phyloP scores from a whole-genome alignment of 2,797 vertebrate species.

The Salmo trutta region DNA sequence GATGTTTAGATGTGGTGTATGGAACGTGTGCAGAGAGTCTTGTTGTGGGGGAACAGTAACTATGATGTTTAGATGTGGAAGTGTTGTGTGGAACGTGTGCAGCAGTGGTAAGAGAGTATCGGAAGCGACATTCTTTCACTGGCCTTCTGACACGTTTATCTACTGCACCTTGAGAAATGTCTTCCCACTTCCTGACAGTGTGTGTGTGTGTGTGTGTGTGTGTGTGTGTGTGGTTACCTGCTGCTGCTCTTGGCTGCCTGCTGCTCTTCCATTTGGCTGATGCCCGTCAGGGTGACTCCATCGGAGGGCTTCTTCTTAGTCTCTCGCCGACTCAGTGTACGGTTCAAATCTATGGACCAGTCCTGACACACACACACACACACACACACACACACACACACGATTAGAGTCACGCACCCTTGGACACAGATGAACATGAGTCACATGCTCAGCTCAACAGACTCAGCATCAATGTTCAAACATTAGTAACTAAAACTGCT shows the following conservation, averaged over 20 bases:
- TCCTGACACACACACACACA: conserved; percentile 75
- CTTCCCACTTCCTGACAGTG: not conserved
- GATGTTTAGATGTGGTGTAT: not conserved
- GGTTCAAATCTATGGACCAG: conserved; percentile 93
- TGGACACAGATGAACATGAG: not conserved
- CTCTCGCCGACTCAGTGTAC: conserved; percentile 90
- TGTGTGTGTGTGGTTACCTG: conserved; percentile 63
- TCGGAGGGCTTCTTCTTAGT: conserved; percentile 87
- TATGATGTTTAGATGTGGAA: conserved; percentile 5
- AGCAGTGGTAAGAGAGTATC: not conserved
- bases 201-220: conserved; percentile 11
- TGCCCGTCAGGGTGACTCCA: conserved; percentile 90
- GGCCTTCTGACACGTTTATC: not conserved
- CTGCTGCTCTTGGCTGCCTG: conserved; percentile 84
- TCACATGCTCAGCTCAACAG: not conserved
- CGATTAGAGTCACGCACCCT: conserved; percentile 7
- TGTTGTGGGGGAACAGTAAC: not conserved
- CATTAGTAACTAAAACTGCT: not conserved
- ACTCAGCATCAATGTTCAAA: not conserved
- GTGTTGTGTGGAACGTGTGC: no score
- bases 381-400: conserved; percentile 26
- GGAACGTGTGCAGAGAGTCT: not conserved
- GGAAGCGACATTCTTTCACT: not conserved
- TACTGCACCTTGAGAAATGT: not conserved
- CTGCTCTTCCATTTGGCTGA: conserved; percentile 88